Base-by-base conservation (phyloP, 1,140 invertebrate genomes). In the Cepaea nemoralis region DNA sequence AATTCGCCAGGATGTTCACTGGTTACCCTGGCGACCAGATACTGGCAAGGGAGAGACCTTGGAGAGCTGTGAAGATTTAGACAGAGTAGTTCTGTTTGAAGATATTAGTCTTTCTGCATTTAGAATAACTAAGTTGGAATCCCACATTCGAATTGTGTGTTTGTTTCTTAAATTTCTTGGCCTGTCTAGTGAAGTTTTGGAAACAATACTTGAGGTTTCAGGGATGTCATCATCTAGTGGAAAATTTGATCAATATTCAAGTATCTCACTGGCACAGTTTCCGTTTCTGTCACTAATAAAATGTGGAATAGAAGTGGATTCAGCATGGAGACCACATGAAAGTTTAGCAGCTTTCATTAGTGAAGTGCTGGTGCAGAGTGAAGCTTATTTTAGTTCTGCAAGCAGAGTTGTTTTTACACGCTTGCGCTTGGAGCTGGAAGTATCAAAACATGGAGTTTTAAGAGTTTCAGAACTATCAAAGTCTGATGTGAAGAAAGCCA, bases 1-100 rank as follows among this genome's bases (percentile, higher is more conserved):
- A 33, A 74, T 90, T 0, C 84, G 93, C 71, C 89, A 92, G 82
- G 39, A 77, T 40, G 75, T 85, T 42, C 89, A 92, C 83, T 93
- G 91, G 92, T 87, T 93, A 59, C 92, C 93, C 75, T 92, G 92
- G 90, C 83, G 86, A 88, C 89, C 90, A 39, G 87, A 90, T 85
- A 37, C 83, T 19, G 81, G 73, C 45, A 82, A 86, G 66, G 88
- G 86, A 55, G 87, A 91, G 63, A 91, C 88, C 33, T 86, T 91
- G 42, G 90, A 91, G 22, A 91, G 92, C 69, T 90, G 90, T 86
- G 92, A 93, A 79, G 93, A 93, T 87, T 83, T 89, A 6, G 92
- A 93, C 37, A 85, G 93, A 67, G 84, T 91, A 67, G 91, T 93
- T 40, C 78, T 91, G 0, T 90, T 91, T 84, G 92, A 93, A 81